phyloP scores from a whole-genome alignment of 2,797 vertebrate species.

The Synaphobranchus kaupii region DNA sequence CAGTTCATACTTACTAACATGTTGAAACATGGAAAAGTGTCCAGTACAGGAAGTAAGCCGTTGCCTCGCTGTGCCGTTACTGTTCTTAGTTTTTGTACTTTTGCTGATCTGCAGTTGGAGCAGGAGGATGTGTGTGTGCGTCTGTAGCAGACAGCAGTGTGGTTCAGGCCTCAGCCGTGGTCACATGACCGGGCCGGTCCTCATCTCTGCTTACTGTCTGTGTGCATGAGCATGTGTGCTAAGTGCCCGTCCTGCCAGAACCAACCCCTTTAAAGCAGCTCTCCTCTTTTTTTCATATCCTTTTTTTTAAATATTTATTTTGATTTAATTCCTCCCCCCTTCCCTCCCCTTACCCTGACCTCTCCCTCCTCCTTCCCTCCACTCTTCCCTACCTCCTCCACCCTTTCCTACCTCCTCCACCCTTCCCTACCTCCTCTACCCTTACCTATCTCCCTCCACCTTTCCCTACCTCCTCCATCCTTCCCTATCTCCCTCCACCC shows the following conservation, averaged over 20 bases:
- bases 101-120: not conserved
- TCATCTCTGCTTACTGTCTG: too few species aligned
- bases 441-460: too few species aligned
- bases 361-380: slow-evolving; percentile 12
- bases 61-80: not conserved
- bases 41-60: too few species aligned
- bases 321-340: not conserved
- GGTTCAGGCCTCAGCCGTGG: not conserved
- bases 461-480: too few species aligned
- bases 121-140: slow-evolving; percentile 35
- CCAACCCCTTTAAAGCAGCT: slow-evolving; percentile 2
- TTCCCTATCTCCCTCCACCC: too few species aligned
- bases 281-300: slow-evolving; percentile 21
- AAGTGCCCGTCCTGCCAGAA: not conserved
- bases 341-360: not conserved
- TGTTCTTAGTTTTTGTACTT: not conserved
- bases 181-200: not conserved
- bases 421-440: not conserved
- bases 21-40: too few species aligned
- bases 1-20: too few species aligned
- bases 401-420: not conserved
- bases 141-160: too few species aligned
- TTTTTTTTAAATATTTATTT: slow-evolving; percentile 22
- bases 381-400: not conserved
- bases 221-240: not conserved